These are phyloP conservation scores for Caranx ignobilis DNA, from an alignment of 2,113 vertebrate genomes.

Conservation along the genomic window DNA sequence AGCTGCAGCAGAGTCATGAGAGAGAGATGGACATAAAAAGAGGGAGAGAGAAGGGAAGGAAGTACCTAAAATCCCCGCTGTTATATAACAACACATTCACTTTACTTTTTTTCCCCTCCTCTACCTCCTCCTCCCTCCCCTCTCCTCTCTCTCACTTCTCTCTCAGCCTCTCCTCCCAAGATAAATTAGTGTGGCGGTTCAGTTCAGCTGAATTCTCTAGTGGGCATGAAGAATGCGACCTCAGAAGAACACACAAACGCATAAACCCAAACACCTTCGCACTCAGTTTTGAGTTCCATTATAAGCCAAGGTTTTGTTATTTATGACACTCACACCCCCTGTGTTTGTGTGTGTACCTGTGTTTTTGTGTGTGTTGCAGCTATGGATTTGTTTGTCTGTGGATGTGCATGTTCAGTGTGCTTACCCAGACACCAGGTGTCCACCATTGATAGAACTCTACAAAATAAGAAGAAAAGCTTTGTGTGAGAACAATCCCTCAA, in stretches of 20 bases:
- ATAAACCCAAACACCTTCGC: slow-evolving; percentile 24
- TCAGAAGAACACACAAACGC: slow-evolving; percentile 40
- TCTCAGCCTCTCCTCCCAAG: slow-evolving; percentile 34
- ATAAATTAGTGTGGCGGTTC: slow-evolving; percentile 63
- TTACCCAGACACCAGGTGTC: slow-evolving; percentile 87
- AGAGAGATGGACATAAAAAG: not conserved
- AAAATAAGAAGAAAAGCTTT: slow-evolving; percentile 59
- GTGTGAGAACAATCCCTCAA: slow-evolving; percentile 58
- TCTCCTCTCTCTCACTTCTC: too few relatives aligned
- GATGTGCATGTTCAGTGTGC: not conserved
- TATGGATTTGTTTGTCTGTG: slow-evolving; percentile 7
- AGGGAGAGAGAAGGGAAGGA: slow-evolving; percentile 22
- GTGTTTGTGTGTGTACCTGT: not conserved
- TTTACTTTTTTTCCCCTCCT: not conserved
- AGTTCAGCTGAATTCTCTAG: slow-evolving; percentile 57
- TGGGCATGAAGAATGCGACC: slow-evolving; percentile 50
- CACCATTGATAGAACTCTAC: slow-evolving; percentile 90
- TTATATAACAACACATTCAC: slow-evolving; percentile 64
- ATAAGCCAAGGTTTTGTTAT: slow-evolving; percentile 42
- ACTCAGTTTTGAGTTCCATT: slow-evolving; percentile 24
- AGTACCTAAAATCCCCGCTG: slow-evolving; percentile 42
- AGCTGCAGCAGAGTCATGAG: slow-evolving; percentile 48
- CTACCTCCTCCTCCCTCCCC: not conserved
- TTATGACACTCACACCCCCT: slow-evolving; percentile 2
- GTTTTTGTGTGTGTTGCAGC: not conserved